Conservation (phyloP, 2,113 vertebrate species). For the Acanthisitta chloris region DNA sequence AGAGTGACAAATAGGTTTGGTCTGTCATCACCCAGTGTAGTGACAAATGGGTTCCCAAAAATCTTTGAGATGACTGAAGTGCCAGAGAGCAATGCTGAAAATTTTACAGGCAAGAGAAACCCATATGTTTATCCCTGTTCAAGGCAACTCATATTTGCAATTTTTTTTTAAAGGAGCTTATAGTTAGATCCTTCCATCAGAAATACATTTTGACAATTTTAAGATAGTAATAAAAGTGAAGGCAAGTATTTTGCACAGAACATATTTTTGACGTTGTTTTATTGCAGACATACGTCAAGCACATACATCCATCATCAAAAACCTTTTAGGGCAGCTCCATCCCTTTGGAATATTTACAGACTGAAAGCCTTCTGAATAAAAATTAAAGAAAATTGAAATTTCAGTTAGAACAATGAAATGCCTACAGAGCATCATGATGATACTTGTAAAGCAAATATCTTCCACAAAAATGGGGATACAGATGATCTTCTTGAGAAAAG, state of each 20-base stretch:
- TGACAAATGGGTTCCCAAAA: constrained; percentile 39
- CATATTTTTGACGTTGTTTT: not conserved
- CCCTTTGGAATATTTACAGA: not conserved
- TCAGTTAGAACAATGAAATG: not conserved
- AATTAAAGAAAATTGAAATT: not conserved
- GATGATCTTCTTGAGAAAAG: not conserved
- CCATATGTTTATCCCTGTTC: not conserved
- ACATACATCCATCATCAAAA: not conserved
- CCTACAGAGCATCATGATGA: not conserved
- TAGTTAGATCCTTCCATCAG: not conserved
- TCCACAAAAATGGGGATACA: not conserved
- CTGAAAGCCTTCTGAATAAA: not conserved
- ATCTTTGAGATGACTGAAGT: not conserved
- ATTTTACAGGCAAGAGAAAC: constrained; percentile 4
- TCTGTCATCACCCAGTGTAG: constrained; percentile 15
- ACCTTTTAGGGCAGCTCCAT: not conserved
- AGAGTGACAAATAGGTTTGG: constrained; percentile 20
- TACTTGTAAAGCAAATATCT: not conserved
- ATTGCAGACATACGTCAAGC: not conserved
- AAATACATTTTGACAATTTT: not conserved
- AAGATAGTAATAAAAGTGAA: no score
- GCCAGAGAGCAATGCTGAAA: not conserved
- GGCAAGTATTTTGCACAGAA: no score
- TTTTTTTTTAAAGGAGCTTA: not conserved
- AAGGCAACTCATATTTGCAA: not conserved